Evolutionary conservation across 2,797 vertebrate species (phyloP), one percentile per base, ranked within the genome.

Genomic region (Neosilurus hyrtlii): DNA sequence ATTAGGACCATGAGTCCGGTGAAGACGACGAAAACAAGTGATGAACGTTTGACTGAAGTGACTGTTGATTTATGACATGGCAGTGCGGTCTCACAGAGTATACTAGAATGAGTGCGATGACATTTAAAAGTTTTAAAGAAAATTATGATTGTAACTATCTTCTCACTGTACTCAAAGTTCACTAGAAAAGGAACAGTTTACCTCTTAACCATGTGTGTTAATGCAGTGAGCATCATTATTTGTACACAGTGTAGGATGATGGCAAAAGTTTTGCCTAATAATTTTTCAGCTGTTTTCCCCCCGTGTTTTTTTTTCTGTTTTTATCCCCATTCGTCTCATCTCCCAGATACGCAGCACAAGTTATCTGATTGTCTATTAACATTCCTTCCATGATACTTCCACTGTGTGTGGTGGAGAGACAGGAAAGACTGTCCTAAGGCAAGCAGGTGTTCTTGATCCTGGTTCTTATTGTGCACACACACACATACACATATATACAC

Each of bases 371-470:
- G 43, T 63, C 71, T 66, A 80, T 80, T 74, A 80, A 74, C 71
- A 80, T 84, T 84, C 78, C 78, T 84, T 75, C 70, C 83, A 75
- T 77, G 24, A 75, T 49, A 68, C 66, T 57, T 76, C 62, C 67
- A 66, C 81, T 68, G 26, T 81, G 79, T 51, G 24, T 63, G 76
- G 70, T 67, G 61, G 83, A 22, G 37, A 63, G 52, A 71, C 72
- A 24, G 79, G 59, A 71, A 68, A 63, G 61, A 74, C 76, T 77
- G 66, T 73, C 73, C 82, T 84, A 43, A 71, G 79, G 82, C 85
- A 59, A 86, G 62, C 82, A 86, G 82, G 85, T 86, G 85, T 82
- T 62, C 52, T 20, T 71, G 35, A 81, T 70, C 54, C 78, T 80
- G 71, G 68, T 37, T 70, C 26, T 57, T n/a, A 65, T 68, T 61